These are phyloP conservation scores for Lepidurus arcticus DNA, from an alignment of 1,140 invertebrate species.

Conservation along the genomic window DNA sequence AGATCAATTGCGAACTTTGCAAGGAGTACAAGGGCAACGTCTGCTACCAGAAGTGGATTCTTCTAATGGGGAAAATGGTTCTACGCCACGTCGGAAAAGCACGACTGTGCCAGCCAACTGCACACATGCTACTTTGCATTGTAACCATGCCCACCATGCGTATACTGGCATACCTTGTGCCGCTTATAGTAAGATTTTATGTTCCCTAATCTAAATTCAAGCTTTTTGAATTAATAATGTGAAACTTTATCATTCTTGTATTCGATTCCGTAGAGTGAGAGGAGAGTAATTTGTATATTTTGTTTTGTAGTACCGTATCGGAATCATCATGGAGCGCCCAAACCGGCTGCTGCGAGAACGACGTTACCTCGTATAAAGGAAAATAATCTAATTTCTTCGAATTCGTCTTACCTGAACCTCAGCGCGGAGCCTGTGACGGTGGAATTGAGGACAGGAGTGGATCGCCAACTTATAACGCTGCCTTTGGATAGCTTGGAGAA, in stretches of 20 bases:
- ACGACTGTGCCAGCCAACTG: constrained; percentile 42
- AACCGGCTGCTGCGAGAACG: constrained; percentile 43
- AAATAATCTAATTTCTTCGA: constrained; percentile 36
- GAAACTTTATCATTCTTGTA: too few relatives aligned
- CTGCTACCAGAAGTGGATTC: constrained; percentile 47
- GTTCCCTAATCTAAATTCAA: not conserved
- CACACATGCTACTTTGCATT: constrained; percentile 53
- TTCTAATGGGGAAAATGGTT: constrained; percentile 40
- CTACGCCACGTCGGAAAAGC: constrained; percentile 38
- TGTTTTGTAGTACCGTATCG: constrained; percentile 28
- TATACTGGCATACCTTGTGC: constrained; percentile 82
- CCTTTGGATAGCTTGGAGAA: constrained; percentile 75
- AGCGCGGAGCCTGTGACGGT: constrained; percentile 52
- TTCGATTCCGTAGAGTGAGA: too few relatives aligned
- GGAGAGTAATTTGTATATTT: not conserved
- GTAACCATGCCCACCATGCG: constrained; percentile 81
- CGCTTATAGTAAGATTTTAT: constrained; percentile 63
- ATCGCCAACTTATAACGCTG: constrained; percentile 74
- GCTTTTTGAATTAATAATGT: too few relatives aligned
- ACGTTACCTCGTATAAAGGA: constrained; percentile 30
- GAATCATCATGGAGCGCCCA: constrained; percentile 44
- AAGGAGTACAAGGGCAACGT: constrained; percentile 53
- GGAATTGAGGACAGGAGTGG: constrained; percentile 64
- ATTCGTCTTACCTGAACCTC: constrained; percentile 42
- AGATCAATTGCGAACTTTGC: constrained; percentile 69